Evolutionary conservation across 2,797 vertebrate genomes (phyloP).

Genomic region (Macropodus opercularis): DNA sequence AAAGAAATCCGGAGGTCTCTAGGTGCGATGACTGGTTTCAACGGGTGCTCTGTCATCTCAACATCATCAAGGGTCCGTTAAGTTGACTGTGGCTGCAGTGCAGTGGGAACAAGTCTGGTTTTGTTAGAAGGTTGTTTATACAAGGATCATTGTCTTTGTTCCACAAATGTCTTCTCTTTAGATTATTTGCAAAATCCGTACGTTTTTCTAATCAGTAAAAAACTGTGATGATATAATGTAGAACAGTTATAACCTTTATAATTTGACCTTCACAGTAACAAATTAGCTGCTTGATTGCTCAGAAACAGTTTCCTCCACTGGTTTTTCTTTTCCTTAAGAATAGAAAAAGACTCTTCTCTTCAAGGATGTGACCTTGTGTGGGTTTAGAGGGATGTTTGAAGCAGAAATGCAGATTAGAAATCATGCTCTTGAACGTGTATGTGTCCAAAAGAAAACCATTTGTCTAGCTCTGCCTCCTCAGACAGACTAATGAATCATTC

Average conservation of each 20-base stretch:
- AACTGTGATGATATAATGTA: too few species aligned
- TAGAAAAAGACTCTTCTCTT: conserved; percentile 2
- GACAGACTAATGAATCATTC: conserved; percentile 44
- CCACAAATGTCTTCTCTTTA: conserved; percentile 54
- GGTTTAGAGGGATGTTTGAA: neutral
- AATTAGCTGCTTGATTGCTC: too few species aligned
- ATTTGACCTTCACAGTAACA: too few species aligned
- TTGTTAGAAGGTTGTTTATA: conserved; percentile 70
- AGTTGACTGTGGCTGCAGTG: conserved; percentile 39
- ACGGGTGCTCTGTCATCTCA: conserved; percentile 10
- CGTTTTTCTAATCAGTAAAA: too few species aligned
- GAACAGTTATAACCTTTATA: too few species aligned
- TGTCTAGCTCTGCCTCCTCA: conserved; percentile 14
- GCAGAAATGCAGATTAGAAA: conserved; percentile 8
- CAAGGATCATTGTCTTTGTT: conserved; percentile 78
- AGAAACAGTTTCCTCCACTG: too few species aligned
- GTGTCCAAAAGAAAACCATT: conserved; percentile 9
- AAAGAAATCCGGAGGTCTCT: conserved; percentile 9
- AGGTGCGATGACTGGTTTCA: conserved; percentile 32
- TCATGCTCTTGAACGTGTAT: neutral
- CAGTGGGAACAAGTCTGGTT: conserved; percentile 63
- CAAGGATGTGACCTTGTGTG: neutral
- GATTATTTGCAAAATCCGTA: too few species aligned
- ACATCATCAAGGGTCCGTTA: conserved; percentile 44
- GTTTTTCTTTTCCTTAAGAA: too few species aligned